These are phyloP conservation scores for Promerops cafer DNA, from an alignment of 2,113 vertebrate species.

Conservation along the genomic window DNA sequence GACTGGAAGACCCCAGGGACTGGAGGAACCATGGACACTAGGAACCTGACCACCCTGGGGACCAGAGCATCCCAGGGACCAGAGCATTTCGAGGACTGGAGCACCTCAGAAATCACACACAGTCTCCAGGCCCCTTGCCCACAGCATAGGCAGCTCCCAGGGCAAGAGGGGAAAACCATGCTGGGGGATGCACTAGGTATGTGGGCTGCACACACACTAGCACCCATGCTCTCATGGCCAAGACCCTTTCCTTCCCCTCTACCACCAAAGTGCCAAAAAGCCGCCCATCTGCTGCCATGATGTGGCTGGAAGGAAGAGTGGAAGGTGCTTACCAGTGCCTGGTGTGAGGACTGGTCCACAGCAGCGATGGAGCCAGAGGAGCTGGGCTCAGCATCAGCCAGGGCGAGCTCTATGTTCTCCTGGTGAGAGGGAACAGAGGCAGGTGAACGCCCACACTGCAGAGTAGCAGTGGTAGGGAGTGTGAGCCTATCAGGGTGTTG, in stretches of 20 bases:
- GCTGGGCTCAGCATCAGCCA: conserved; percentile 88
- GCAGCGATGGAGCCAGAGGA: conserved; percentile 82
- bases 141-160: background rate
- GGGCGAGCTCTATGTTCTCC: conserved; percentile 94
- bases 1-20: background rate
- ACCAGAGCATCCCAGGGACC: rapidly evolving
- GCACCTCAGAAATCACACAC: background rate
- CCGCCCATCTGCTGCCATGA: rapidly evolving
- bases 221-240: rapidly evolving
- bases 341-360: conserved; percentile 90
- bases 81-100: background rate
- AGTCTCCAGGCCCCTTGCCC: background rate
- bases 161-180: background rate
- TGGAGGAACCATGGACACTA: background rate
- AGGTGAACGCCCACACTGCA: conserved; percentile 37
- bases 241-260: background rate
- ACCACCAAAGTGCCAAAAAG: background rate
- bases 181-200: background rate
- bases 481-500: background rate
- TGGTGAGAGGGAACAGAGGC: conserved; percentile 73
- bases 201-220: rapidly evolving
- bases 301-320: rapidly evolving
- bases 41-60: background rate
- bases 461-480: background rate
- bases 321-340: conserved; percentile 85